phyloP scores from a whole-genome alignment of 2,113 vertebrate species.

The Crotalus tigris region DNA sequence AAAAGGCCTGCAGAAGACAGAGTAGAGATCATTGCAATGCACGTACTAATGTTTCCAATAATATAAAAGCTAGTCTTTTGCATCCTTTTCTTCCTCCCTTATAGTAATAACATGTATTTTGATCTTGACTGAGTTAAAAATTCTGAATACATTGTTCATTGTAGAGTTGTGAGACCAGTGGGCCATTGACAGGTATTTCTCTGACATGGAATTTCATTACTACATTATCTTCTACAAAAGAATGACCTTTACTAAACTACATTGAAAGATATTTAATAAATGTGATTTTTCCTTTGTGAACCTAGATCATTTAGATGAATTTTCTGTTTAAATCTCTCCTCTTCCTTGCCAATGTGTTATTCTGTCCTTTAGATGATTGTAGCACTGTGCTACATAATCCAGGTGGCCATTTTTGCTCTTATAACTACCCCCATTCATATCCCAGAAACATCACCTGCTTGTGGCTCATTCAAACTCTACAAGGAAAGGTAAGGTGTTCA shows the following conservation, averaged over 20 bases:
- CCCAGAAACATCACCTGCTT: conserved; percentile 54
- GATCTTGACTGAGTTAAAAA: not conserved
- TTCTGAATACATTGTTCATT: not conserved
- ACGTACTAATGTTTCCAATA: not conserved
- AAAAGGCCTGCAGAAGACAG: not conserved
- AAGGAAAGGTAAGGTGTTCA: conserved; percentile 53
- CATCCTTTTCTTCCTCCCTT: not conserved
- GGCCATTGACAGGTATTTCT: not conserved
- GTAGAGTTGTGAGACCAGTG: not conserved
- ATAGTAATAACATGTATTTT: not conserved
- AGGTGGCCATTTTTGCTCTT: conserved; percentile 52
- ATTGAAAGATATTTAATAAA: not conserved
- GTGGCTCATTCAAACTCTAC: conserved; percentile 58
- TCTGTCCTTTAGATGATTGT: conserved; percentile 56
- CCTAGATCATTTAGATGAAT: not conserved
- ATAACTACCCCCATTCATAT: conserved; percentile 55
- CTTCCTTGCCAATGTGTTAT: conserved; percentile 26
- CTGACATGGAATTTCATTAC: not conserved
- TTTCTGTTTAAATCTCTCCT: conserved; percentile 9
- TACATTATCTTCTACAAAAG: conserved; percentile 6
- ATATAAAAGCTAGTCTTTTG: not conserved
- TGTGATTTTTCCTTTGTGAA: not conserved
- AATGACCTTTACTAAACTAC: not conserved
- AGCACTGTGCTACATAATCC: conserved; percentile 55
- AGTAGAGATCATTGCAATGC: not conserved